Evolutionary conservation across 1,140 invertebrate genomes (phyloP), one percentile per base, ranked within the genome.

Genomic region (Diploscapter pachys): DNA sequence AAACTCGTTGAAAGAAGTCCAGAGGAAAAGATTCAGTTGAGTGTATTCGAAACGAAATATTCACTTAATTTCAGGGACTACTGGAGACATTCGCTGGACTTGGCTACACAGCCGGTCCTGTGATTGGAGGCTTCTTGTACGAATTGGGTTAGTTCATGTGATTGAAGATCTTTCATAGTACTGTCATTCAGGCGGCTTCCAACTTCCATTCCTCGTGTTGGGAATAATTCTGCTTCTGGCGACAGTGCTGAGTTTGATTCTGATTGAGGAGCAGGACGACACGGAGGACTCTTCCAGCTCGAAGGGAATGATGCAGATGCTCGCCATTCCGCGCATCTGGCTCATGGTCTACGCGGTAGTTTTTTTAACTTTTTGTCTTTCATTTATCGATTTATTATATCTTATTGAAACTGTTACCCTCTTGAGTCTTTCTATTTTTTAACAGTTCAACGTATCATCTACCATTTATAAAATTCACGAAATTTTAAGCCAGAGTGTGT

Each of bases 71-170:
- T 66, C 84, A 92, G 91, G 92, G 92, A 2, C 90, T 91, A 0
- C 85, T 95, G 76, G 93, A 96, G 86, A 94, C 93, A 2, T 95
- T 93, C 85, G 93, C 93, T 84, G 93, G 93, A 0, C 85, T 95
- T 0, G 93, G 93, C 1, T 88, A 81, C 76, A 85, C 84, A 51
- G 82, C 83, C 80, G 81, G 83, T 9, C 83, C 84, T 8, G 73
- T 85, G 4, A 84, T 84, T 77, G 83, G 84, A 49, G 63, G 55
- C 8, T 70, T 81, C 54, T 74, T 85, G 53, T 85, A 80, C 72
- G 81, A 83, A 73, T 76, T 73, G 68, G 93, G 93, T 31, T 31
- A 31, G 31, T 31, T 31, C 31, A 31, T 31, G 31, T 31, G 31
- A 31, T 31, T 31, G 31, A 31, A 31, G 31, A 31, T 31, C 31